Evolutionary conservation across 2,888 invertebrate genomes (phyloP).

Genomic region (Clusia tigrina): DNA sequence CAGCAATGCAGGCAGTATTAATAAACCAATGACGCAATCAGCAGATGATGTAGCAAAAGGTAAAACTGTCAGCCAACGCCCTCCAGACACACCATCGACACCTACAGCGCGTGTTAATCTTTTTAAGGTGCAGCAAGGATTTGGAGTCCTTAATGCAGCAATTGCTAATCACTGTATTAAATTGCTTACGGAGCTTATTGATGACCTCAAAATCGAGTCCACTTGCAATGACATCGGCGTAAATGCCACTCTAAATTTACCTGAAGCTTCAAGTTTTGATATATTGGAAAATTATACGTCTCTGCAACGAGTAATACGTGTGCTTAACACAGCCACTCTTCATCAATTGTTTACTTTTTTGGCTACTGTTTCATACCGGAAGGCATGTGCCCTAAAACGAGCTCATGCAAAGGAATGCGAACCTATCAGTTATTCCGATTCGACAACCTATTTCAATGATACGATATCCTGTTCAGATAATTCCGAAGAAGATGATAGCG

Average conservation of each 20-base stretch:
- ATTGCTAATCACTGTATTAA: conserved; percentile 85
- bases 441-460: conserved; percentile 96
- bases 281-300: conserved; percentile 64
- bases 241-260: conserved; percentile 31
- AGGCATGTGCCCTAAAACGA: conserved; percentile 85
- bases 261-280: conserved; percentile 63
- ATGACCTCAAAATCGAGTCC: conserved; percentile 63
- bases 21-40: conserved; percentile 39
- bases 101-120: conserved; percentile 72
- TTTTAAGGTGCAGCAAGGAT: conserved; percentile 81
- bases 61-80: too few relatives aligned
- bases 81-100: conserved; percentile 53
- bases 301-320: conserved; percentile 66
- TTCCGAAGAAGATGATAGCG: conserved; percentile 80
- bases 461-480: conserved; percentile 91
- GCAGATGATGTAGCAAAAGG: conserved; percentile 52
- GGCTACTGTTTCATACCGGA: conserved; percentile 89
- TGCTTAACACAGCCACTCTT: conserved; percentile 66
- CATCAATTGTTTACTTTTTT: conserved; percentile 81
- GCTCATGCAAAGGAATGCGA: conserved; percentile 84
- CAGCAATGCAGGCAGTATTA: conserved; percentile 68
- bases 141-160: conserved; percentile 89
- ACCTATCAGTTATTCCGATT: conserved; percentile 86
- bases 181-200: conserved; percentile 66
- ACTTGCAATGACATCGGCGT: conserved; percentile 50